Evolutionary conservation across 2,113 vertebrate species (phyloP).

Genomic region (Hydropotes inermis): DNA sequence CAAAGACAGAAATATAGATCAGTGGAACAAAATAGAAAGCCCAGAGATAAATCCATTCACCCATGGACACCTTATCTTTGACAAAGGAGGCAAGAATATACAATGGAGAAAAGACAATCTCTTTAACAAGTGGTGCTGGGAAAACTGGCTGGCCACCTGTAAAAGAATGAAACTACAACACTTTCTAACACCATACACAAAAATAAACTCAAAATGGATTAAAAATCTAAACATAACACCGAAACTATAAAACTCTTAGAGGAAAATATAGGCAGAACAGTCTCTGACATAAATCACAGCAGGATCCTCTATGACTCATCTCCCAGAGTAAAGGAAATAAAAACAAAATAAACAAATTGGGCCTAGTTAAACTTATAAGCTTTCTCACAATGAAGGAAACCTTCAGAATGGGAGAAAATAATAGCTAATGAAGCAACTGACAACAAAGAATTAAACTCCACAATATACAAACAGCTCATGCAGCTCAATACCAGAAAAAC

Average conservation of each 20-base stretch:
- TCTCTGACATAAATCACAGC: not conserved
- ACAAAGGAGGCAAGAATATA: not conserved
- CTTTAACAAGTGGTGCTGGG: not conserved
- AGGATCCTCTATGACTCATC: not conserved
- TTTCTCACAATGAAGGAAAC: rapidly evolving
- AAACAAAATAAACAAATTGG: not conserved
- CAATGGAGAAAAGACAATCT: not conserved
- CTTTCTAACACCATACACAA: not conserved
- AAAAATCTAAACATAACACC: not conserved
- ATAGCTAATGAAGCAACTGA: not conserved
- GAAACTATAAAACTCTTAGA: not conserved
- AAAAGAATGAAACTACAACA: not conserved
- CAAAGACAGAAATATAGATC: not conserved
- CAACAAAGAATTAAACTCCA: not conserved
- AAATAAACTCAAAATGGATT: not conserved
- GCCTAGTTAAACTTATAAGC: not conserved
- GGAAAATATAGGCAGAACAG: not conserved
- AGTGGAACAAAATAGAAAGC: not conserved
- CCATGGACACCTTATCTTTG: not conserved
- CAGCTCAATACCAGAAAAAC: not conserved
- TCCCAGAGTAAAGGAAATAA: not conserved
- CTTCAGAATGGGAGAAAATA: not conserved
- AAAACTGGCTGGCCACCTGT: not conserved
- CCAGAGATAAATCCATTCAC: not conserved
- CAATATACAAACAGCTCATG: not conserved